Evolutionary conservation across 53 echinoderm and acorn worm genomes (phyloP).

Genomic region (Arbacia lixula): DNA sequence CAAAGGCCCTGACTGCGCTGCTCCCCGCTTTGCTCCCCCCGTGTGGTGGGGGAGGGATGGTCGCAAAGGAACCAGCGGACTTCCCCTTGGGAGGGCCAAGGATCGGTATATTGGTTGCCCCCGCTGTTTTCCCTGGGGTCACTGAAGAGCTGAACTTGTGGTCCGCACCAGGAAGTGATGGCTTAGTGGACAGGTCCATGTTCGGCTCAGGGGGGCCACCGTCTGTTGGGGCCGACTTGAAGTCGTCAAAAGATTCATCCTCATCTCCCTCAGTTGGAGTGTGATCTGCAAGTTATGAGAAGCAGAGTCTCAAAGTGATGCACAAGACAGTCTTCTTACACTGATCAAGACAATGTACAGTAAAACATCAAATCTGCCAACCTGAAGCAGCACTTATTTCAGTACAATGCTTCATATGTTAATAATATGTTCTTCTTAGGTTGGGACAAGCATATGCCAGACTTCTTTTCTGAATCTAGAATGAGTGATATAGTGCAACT

Average conservation of each 20-base stretch:
- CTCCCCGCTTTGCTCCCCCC: neutral
- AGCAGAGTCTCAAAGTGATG: neutral
- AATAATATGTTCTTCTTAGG: too few species aligned
- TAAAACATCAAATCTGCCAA: too few species aligned
- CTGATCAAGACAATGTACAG: too few species aligned
- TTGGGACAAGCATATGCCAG: too few species aligned
- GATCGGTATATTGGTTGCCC: conserved; percentile 15
- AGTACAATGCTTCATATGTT: too few species aligned
- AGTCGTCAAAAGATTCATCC: conserved; percentile 72
- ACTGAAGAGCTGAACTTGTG: neutral
- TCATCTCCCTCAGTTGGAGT: conserved; percentile 74
- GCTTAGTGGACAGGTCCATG: neutral
- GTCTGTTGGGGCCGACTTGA: conserved; percentile 65
- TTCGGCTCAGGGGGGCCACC: neutral
- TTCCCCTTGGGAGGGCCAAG: conserved; percentile 37
- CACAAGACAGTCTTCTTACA: neutral
- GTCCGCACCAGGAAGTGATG: conserved; percentile 16
- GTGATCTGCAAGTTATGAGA: conserved; percentile 50
- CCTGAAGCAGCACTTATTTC: too few species aligned
- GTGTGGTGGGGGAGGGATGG: conserved; percentile 25
- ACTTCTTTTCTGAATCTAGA: too few species aligned
- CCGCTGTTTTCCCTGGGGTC: neutral
- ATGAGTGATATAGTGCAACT: too few species aligned
- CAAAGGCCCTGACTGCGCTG: conserved; percentile 12
- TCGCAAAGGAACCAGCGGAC: neutral